A percentile compares a stretch with the other conserved stretches of the same genome.
Conservation (phyloP, 2,113 vertebrate genomes). For the Orthonyx spaldingii region DNA sequence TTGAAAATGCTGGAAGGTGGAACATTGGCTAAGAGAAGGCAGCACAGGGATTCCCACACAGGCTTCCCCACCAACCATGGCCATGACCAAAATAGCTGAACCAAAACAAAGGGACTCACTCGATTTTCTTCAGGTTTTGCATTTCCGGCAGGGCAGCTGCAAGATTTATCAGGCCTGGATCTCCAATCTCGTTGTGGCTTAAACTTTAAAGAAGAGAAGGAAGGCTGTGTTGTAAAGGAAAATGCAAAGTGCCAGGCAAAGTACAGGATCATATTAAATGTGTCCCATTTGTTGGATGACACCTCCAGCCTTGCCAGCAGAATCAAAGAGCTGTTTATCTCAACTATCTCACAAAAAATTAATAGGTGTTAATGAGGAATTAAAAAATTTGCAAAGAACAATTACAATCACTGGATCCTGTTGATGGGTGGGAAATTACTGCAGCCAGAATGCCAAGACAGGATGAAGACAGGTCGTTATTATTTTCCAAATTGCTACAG, state of each 20-base stretch:
- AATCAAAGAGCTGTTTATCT: background rate
- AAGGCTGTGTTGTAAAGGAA: background rate
- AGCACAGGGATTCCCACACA: background rate
- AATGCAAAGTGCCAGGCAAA: background rate
- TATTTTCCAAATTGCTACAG: background rate
- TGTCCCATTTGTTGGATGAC: background rate
- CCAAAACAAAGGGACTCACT: constrained; percentile 68
- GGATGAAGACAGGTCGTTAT: background rate
- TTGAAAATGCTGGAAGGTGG: background rate
- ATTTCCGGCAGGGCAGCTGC: constrained; percentile 69
- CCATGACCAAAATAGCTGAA: rapidly evolving
- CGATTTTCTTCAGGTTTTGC: constrained; percentile 73
- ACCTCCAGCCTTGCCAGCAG: background rate
- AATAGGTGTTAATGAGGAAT: background rate
- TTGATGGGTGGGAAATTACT: background rate
- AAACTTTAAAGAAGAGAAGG: constrained; percentile 70
- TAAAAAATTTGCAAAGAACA: background rate
- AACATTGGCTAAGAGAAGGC: background rate
- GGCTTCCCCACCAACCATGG: background rate
- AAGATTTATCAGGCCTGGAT: constrained; percentile 72
- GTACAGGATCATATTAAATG: background rate
- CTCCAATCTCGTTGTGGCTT: constrained; percentile 74
- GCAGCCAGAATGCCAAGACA: background rate
- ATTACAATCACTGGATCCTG: background rate
- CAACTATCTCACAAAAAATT: background rate